Conservation (phyloP, 2,888 invertebrate species). For the Stegana nigrithorax region DNA sequence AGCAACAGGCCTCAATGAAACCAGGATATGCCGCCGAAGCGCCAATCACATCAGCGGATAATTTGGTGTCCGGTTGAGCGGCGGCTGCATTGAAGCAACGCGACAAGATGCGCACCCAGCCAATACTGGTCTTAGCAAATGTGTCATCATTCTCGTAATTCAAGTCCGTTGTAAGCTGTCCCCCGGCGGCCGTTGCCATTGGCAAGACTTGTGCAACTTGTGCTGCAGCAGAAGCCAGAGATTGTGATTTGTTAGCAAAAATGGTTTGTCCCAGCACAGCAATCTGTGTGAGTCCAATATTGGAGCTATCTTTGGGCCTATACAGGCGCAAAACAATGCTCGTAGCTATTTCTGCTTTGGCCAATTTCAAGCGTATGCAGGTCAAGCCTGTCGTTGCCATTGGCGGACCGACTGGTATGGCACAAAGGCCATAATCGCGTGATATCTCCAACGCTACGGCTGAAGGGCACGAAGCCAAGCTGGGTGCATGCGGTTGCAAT, state of each 20-base stretch:
- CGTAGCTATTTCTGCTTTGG: constrained; percentile 87
- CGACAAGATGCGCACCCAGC: constrained; percentile 86
- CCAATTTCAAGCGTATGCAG: constrained; percentile 84
- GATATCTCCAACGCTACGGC: constrained; percentile 89
- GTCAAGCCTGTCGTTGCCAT: constrained; percentile 89
- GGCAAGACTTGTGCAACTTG: constrained; percentile 35
- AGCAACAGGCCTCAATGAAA: constrained; percentile 78
- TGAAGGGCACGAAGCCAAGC: constrained; percentile 87
- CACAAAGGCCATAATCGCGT: constrained; percentile 80
- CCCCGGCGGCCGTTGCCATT: constrained; percentile 18
- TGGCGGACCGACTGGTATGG: constrained; percentile 87
- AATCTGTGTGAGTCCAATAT: constrained; percentile 89
- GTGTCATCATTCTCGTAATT: constrained; percentile 65
- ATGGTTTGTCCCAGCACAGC: constrained; percentile 86
- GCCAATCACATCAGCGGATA: constrained; percentile 69
- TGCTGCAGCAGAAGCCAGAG: constrained; percentile 34
- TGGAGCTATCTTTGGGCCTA: constrained; percentile 89
- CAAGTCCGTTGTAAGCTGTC: constrained; percentile 32
- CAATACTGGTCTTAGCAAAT: constrained; percentile 74
- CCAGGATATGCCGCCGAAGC: constrained; percentile 76
- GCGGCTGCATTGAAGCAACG: constrained; percentile 76
- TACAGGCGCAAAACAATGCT: constrained; percentile 77
- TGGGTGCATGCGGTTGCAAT: constrained; percentile 86
- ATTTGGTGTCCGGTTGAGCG: constrained; percentile 59
- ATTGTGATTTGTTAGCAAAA: constrained; percentile 71